Base-by-base conservation (phyloP, 2,113 vertebrate genomes). In the Elephantulus edwardii region DNA sequence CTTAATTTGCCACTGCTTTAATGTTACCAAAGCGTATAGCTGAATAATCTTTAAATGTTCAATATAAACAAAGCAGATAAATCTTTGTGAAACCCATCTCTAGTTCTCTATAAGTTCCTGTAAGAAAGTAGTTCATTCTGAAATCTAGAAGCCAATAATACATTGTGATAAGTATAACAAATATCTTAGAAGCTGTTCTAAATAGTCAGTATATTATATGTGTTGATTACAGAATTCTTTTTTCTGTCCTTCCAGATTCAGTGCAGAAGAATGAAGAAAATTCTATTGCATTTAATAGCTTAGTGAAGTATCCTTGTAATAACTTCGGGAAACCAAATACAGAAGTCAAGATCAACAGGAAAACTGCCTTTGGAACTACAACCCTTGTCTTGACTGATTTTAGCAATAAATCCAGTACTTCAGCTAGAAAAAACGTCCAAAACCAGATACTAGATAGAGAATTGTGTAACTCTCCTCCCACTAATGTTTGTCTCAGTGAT, bases 261-360 rank as follows among this genome's bases (percentile, higher is more conserved):
- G 70, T 93, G 95, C 93, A 82, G 38, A 28, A 93, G 91, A 90
- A 77, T 74, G 89, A 85, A 95, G 84, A 97, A 50, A 96, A 97
- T 91, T 92, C 95, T 86, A 60, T 94, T 84, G 66, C 92, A 70
- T 96, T 95, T 96, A 95, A 68, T 60, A 94, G 93, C 91, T 96
- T 99, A 93, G 97, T 99, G 90, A 99, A 98, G 93, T 99, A 98
- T 94, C 98, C 98, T 70, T 99, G 97, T 96, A 98, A 97, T 74
- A 95, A 97, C 54, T 99, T 99, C 94, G 95, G 95, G 94, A 99
- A 98, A 93, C 97, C 97, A 24, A 96, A 85, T 62, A 96, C 97
- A 90, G 98, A 99, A 97, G 95, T 98, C 91, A 99, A 98, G 97
- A 97, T 99, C 93, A 99, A 99, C 95, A 98, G 98, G 95, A 98